Conservation (phyloP, 2,888 invertebrate species). For the Leptinotarsa juncta region DNA sequence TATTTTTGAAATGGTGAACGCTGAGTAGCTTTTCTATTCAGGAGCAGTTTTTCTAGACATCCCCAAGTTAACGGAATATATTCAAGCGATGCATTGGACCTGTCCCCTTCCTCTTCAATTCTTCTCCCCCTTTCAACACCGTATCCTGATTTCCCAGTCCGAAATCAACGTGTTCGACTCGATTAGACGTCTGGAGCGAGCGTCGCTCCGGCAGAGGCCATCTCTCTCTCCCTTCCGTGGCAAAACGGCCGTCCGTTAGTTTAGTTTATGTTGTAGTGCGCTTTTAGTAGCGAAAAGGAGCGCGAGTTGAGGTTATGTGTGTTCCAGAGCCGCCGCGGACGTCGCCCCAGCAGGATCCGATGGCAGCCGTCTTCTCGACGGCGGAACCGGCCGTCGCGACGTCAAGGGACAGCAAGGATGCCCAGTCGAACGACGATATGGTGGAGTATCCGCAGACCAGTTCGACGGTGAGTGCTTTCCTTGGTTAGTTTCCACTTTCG, state of each 20-base stretch:
- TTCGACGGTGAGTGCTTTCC: constrained; percentile 61
- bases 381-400: constrained; percentile 63
- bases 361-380: constrained; percentile 49
- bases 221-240: background rate
- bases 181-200: constrained; percentile 12
- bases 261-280: constrained; percentile 6
- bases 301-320: constrained; percentile 43
- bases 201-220: background rate
- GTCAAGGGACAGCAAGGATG: constrained; percentile 56
- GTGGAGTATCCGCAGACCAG: constrained; percentile 65
- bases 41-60: too few species aligned
- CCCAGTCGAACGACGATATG: constrained; percentile 61
- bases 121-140: constrained; percentile 10
- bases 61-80: too few species aligned
- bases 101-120: background rate
- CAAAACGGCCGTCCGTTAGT: constrained; percentile 1
- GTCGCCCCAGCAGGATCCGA: constrained; percentile 80
- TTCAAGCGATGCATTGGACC: too few species aligned
- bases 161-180: background rate
- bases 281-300: constrained; percentile 4
- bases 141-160: background rate
- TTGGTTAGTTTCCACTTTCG: background rate
- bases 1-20: too few species aligned
- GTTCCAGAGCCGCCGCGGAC: constrained; percentile 81
- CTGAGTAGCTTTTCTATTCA: too few species aligned